Conservation (phyloP, 2,888 invertebrate genomes). For the Vanessa cardui region DNA sequence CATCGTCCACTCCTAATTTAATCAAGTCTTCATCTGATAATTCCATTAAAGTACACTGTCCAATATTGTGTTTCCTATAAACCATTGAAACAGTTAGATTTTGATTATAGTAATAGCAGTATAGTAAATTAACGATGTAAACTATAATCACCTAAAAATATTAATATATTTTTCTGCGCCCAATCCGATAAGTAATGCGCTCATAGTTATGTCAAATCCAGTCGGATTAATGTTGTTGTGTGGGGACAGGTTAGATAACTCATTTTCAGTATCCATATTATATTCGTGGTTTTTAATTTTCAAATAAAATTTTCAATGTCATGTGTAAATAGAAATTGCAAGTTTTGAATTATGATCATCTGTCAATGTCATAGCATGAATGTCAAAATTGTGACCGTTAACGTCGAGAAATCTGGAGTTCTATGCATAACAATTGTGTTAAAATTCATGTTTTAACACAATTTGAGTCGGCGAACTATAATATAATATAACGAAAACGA, state of each 20-base stretch:
- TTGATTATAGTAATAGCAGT: no score
- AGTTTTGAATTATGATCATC: neutral
- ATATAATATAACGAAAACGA: no score
- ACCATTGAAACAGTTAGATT: neutral
- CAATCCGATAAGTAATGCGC: slow-evolving; percentile 63
- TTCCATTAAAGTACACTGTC: slow-evolving; percentile 69
- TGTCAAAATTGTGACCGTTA: no score
- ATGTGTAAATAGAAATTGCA: neutral
- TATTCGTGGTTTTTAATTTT: neutral
- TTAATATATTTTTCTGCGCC: slow-evolving; percentile 73
- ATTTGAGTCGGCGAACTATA: no score
- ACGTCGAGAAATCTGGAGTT: no score
- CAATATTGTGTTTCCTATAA: slow-evolving; percentile 68
- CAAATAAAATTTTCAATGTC: neutral
- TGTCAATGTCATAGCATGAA: no score
- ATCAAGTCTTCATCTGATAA: slow-evolving; percentile 70
- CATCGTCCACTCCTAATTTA: slow-evolving; percentile 69
- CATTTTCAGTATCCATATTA: slow-evolving; percentile 29
- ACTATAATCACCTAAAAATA: slow-evolving; percentile 62
- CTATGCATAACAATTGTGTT: no score
- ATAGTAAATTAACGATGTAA: neutral
- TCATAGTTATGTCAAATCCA: slow-evolving; percentile 69
- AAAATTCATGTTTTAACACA: no score
- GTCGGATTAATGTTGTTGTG: slow-evolving; percentile 60
- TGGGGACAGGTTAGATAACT: slow-evolving; percentile 37